Percentiles rank a stretch among this genome's conserved stretches.
These are phyloP conservation scores for Sebastes hopkinsi DNA, from an alignment of 2,797 vertebrate species.

Conservation along the genomic window DNA sequence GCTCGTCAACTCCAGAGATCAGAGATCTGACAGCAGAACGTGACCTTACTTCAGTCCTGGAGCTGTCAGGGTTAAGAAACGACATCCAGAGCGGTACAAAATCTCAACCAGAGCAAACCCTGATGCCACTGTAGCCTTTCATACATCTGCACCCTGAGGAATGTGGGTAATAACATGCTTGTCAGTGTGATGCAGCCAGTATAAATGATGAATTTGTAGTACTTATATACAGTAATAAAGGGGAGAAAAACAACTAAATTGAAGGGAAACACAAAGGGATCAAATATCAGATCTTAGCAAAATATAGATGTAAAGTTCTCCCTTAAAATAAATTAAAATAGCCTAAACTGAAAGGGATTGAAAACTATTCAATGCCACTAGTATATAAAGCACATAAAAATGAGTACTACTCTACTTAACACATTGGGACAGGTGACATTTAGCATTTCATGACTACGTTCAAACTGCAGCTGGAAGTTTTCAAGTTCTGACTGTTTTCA, in stretches of 20 bases:
- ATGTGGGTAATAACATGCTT: slow-evolving; percentile 73
- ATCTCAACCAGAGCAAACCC: slow-evolving; percentile 20
- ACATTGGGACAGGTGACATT: background rate
- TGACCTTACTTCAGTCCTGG: slow-evolving; percentile 1
- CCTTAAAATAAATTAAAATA: too few relatives aligned
- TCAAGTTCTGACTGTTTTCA: background rate
- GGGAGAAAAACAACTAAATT: background rate
- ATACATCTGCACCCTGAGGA: slow-evolving; percentile 35
- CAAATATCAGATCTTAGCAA: background rate
- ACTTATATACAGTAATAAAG: background rate
- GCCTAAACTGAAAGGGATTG: background rate
- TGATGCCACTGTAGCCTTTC: slow-evolving; percentile 56
- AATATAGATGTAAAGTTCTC: too few relatives aligned
- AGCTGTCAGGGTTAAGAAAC: background rate
- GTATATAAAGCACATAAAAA: background rate
- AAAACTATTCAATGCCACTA: background rate
- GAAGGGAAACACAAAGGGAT: background rate
- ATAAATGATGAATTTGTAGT: background rate
- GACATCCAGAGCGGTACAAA: background rate
- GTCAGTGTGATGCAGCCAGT: slow-evolving; percentile 84
- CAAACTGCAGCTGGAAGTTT: slow-evolving; percentile 42
- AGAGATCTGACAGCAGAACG: slow-evolving; percentile 25
- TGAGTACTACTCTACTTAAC: background rate
- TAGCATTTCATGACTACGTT: background rate
- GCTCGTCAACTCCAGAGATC: slow-evolving; percentile 5